Conservation (phyloP, 37 sponge, comb jelly and placozoan genomes). For the Mnemiopsis leidyi region DNA sequence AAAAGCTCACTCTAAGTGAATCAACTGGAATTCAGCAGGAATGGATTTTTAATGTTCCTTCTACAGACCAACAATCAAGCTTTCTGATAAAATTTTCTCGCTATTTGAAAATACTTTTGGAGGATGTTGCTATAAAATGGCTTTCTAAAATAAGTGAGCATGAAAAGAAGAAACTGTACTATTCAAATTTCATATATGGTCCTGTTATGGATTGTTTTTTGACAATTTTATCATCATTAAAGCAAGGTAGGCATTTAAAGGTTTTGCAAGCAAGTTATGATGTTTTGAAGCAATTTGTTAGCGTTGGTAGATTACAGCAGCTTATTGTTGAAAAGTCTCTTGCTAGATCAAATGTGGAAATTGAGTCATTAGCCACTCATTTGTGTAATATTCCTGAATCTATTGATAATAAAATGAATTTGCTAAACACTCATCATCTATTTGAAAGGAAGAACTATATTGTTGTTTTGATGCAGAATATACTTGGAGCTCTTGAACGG, state of each 20-base stretch:
- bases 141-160: constrained; percentile 38
- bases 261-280: constrained; percentile 48
- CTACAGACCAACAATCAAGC: constrained; percentile 19
- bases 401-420: constrained; percentile 62
- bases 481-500: constrained; percentile 42
- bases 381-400: constrained; percentile 47
- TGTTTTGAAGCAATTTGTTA: constrained; percentile 51
- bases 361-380: constrained; percentile 36
- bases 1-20: constrained; percentile 38
- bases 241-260: constrained; percentile 47
- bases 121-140: constrained; percentile 31
- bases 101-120: not conserved
- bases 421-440: constrained; percentile 13
- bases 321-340: constrained; percentile 43
- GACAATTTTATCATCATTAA: constrained; percentile 29
- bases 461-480: constrained; percentile 39
- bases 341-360: constrained; percentile 5
- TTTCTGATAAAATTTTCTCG: constrained; percentile 13
- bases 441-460: constrained; percentile 2
- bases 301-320: constrained; percentile 41
- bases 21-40: constrained; percentile 53
- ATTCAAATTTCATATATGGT: constrained; percentile 55
- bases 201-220: constrained; percentile 60
- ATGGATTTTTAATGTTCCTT: constrained; percentile 33
- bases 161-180: constrained; percentile 48